A percentile compares a stretch with the other conserved stretches of the same genome.
Evolutionary conservation across 2,113 vertebrate genomes (phyloP).

Genomic region (Chlorodrepanis virens): DNA sequence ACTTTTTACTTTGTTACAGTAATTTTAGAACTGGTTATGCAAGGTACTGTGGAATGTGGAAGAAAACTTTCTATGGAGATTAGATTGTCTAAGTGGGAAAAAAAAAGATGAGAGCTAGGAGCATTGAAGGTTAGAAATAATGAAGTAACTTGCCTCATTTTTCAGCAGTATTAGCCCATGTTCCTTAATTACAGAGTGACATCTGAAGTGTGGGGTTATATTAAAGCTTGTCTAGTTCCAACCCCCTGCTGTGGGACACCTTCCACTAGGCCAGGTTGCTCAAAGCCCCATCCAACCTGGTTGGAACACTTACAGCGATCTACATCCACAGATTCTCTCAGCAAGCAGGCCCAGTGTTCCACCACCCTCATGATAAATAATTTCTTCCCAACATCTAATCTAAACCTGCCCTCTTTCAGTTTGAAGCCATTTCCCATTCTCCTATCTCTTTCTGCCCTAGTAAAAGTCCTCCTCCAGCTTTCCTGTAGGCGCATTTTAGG

Average conservation of each 20-base stretch:
- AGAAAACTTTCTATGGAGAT: not conserved
- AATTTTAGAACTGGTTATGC: not conserved
- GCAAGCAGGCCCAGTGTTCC: not conserved
- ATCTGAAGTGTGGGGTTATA: not conserved
- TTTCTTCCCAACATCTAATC: not conserved
- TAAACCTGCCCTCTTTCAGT: not conserved
- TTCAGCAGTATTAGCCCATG: not conserved
- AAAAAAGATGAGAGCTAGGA: not conserved
- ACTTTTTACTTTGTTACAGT: not conserved
- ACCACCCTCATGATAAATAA: not conserved
- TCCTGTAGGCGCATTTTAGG: not conserved
- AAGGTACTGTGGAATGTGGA: not conserved
- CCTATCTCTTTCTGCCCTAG: not conserved
- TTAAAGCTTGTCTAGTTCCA: not conserved
- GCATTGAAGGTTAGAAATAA: not conserved
- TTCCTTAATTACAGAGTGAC: not conserved
- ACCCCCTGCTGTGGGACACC: not conserved
- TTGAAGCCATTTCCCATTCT: not conserved
- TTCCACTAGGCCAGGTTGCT: not conserved
- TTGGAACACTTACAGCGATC: not conserved
- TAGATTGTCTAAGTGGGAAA: not conserved
- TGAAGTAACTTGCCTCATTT: not conserved
- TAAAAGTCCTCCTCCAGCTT: not conserved
- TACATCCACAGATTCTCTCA: not conserved
- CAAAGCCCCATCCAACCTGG: not conserved